Evolutionary conservation across 1,140 invertebrate species (phyloP), one percentile per base, ranked within the genome.

Genomic region (Bemisia tabaci): DNA sequence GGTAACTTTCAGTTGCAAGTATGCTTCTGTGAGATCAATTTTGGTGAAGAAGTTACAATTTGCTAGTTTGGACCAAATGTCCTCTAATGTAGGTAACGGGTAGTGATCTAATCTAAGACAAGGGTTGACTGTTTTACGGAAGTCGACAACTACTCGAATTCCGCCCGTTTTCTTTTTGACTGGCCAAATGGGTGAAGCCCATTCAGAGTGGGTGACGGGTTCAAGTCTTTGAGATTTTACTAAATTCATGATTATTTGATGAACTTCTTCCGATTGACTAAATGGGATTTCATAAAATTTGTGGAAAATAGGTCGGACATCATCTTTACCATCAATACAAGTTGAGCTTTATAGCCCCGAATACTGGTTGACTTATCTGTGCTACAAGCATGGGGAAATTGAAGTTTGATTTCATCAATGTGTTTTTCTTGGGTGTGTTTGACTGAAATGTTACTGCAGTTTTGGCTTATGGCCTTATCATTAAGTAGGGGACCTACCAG

Each of bases 101-200:
- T 69, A 69, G n/a, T 67, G 61, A 33, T 69, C 64, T 61, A 63
- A 27, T 21, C 59, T 63, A 23, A 63, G 27, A 25, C 22, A 58
- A 22, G 12, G 24, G 58, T 80, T 81, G 2, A 81, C 64, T 9
- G 78, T 79, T 1, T 73, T 70, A 66, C 78, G 78, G 73, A 78
- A 83, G 73, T 84, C 80, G 1, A 73, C 76, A 71, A 79, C 81
- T 26, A 83, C 73, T 22, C 81, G 67, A 27, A 78, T 69, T 22
- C 71, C 69, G 12, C 77, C 78, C 69, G 82, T 73, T 0, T 73
- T 62, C 67, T 83, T 83, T 23, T 73, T 33, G 0, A 82, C 77
- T 1, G 77, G 71, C 0, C 83, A 81, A 11, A 83, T 70, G 0
- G 79, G 80, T 2, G 80, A 77, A 5, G 77, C 79, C 81, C 80